Evolutionary conservation across 1,140 invertebrate species (phyloP).

Genomic region (Homarus americanus): DNA sequence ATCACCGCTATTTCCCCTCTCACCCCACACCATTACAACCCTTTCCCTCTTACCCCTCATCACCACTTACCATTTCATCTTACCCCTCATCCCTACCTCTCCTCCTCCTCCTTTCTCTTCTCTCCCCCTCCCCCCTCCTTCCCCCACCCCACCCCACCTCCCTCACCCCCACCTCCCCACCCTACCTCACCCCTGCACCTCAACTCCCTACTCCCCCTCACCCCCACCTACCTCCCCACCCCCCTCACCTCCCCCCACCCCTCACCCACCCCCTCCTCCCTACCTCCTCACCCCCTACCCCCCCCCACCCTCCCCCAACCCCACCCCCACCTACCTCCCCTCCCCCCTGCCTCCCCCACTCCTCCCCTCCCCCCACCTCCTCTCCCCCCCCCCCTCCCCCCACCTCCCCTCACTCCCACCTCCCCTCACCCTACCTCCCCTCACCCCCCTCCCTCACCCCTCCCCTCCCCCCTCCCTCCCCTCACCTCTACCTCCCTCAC

Average conservation of each 20-base stretch:
- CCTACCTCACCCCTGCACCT: background rate
- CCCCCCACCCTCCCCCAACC: no score
- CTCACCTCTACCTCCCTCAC: background rate
- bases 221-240: background rate
- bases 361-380: background rate
- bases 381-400: no score
- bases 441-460: background rate
- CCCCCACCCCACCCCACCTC: background rate
- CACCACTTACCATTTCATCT: background rate
- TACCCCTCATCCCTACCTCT: background rate
- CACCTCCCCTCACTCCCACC: background rate
- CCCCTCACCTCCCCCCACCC: background rate
- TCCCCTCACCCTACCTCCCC: background rate
- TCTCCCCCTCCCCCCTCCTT: background rate
- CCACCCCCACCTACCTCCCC: background rate
- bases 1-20: no score
- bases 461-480: background rate
- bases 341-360: background rate
- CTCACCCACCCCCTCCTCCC: no score
- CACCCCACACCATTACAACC: no score
- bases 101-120: background rate
- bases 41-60: background rate
- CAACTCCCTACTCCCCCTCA: background rate
- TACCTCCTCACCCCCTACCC: no score
- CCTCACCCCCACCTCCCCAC: background rate